These are phyloP conservation scores for Pachypanchax playfairii DNA, from an alignment of 2,113 vertebrate genomes.

Conservation along the genomic window DNA sequence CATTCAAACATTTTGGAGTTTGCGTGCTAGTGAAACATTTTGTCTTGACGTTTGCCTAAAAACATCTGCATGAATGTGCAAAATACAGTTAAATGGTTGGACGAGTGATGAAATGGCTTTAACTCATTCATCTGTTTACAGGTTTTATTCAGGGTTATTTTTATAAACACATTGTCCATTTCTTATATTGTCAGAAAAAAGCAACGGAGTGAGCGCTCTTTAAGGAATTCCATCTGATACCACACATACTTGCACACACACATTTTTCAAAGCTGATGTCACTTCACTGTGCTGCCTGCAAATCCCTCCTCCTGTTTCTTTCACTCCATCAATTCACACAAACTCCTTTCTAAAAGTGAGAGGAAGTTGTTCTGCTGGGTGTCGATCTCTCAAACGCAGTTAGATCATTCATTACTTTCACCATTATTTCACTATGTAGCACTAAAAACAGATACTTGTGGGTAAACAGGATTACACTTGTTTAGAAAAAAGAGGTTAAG, in stretches of 20 bases:
- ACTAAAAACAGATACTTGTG: slow-evolving; percentile 9
- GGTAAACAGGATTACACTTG: not conserved
- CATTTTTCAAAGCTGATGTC: slow-evolving; percentile 84
- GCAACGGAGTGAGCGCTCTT: slow-evolving; percentile 49
- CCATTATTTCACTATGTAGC: not conserved
- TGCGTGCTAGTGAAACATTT: too few relatives aligned
- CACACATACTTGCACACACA: slow-evolving; percentile 50
- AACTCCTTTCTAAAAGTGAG: slow-evolving; percentile 38
- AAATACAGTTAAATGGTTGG: too few relatives aligned
- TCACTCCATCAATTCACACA: slow-evolving; percentile 53
- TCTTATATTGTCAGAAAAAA: slow-evolving; percentile 15
- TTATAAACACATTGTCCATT: not conserved
- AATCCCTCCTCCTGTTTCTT: slow-evolving; percentile 74
- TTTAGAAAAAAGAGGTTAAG: not conserved
- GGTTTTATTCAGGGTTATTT: too few relatives aligned
- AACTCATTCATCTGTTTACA: too few relatives aligned
- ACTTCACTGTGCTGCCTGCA: slow-evolving; percentile 75
- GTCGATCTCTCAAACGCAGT: slow-evolving; percentile 25
- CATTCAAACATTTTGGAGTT: too few relatives aligned
- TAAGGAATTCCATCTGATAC: slow-evolving; percentile 25
- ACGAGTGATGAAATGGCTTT: too few relatives aligned
- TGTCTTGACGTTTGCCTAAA: too few relatives aligned
- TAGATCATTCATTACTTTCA: slow-evolving; percentile 31
- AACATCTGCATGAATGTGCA: too few relatives aligned
- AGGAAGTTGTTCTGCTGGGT: slow-evolving; percentile 21